phyloP scores from a whole-genome alignment of 2,888 invertebrate genomes.

The Tromatobia lineatoria region DNA sequence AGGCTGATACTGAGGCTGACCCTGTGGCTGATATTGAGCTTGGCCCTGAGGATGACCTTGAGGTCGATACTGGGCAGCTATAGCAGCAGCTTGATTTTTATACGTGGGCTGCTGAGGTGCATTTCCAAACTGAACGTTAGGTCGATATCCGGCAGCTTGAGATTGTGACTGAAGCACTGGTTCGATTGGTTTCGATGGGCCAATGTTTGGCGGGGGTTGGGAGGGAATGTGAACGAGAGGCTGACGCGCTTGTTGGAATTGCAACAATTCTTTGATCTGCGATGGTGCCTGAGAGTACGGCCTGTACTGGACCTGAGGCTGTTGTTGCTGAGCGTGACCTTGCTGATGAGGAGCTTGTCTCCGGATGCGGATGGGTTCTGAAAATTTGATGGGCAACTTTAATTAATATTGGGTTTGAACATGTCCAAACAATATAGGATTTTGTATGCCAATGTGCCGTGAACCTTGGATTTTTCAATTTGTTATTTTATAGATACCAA shows the following conservation, averaged over 20 bases:
- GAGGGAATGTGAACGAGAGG: slow-evolving; percentile 80
- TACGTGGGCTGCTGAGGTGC: slow-evolving; percentile 79
- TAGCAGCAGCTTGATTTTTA: slow-evolving; percentile 70
- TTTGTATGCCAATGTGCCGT: no score
- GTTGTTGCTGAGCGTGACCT: slow-evolving; percentile 58
- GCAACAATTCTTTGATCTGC: slow-evolving; percentile 80
- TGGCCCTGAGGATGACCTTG: slow-evolving; percentile 62
- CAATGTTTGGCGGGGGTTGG: slow-evolving; percentile 76
- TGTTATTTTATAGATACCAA: neutral
- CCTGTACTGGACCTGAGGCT: slow-evolving; percentile 74
- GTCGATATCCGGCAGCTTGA: slow-evolving; percentile 75
- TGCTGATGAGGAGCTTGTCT: slow-evolving; percentile 62
- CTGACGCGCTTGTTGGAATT: slow-evolving; percentile 78
- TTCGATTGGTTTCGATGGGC: slow-evolving; percentile 57
- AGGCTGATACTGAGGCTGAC: slow-evolving; percentile 67
- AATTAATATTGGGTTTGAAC: neutral
- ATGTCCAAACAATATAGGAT: neutral
- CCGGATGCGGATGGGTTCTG: slow-evolving; percentile 56
- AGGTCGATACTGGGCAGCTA: slow-evolving; percentile 68
- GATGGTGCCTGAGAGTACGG: slow-evolving; percentile 79
- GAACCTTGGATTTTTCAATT: no score
- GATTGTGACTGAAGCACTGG: slow-evolving; percentile 71
- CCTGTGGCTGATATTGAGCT: slow-evolving; percentile 63
- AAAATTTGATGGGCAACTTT: neutral
- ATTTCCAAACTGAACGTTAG: slow-evolving; percentile 76